phyloP scores from a whole-genome alignment of 64 coral and sea anemone species.

The Exaiptasia diaphana region DNA sequence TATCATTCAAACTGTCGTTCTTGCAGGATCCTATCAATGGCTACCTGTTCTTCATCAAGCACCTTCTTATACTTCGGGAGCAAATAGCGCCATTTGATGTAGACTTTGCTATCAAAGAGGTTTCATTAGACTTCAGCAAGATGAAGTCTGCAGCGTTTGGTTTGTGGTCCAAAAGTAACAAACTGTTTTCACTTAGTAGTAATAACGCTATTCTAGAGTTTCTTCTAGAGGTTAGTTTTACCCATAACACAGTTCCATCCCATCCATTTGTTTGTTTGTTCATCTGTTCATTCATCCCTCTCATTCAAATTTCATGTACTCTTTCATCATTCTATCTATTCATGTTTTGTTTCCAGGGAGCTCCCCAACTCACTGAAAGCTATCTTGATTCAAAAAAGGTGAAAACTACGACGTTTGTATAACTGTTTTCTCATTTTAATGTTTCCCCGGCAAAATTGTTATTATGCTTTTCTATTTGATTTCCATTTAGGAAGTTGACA shows the following conservation, averaged over 20 bases:
- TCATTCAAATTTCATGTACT: background rate
- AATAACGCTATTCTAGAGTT: conserved; percentile 94
- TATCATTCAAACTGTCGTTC: no score
- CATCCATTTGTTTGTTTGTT: background rate
- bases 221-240: conserved; percentile 70
- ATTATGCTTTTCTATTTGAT: background rate
- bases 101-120: conserved; percentile 92
- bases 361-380: conserved; percentile 88
- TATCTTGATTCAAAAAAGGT: conserved; percentile 99
- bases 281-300: background rate
- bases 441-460: no score
- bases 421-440: background rate
- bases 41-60: conserved; percentile 91
- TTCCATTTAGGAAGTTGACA: conserved; percentile 84
- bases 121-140: conserved; percentile 97
- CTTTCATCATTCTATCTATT: background rate
- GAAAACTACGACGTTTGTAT: background rate
- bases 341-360: conserved; percentile 49
- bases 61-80: conserved; percentile 89
- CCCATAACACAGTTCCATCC: background rate
- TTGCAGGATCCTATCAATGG: conserved; percentile 92
- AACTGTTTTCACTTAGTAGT: conserved; percentile 90
- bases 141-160: conserved; percentile 92
- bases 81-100: conserved; percentile 99
- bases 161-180: conserved; percentile 85